phyloP scores from a whole-genome alignment of 2,888 invertebrate species.

The Caenorhabditis wallacei region DNA sequence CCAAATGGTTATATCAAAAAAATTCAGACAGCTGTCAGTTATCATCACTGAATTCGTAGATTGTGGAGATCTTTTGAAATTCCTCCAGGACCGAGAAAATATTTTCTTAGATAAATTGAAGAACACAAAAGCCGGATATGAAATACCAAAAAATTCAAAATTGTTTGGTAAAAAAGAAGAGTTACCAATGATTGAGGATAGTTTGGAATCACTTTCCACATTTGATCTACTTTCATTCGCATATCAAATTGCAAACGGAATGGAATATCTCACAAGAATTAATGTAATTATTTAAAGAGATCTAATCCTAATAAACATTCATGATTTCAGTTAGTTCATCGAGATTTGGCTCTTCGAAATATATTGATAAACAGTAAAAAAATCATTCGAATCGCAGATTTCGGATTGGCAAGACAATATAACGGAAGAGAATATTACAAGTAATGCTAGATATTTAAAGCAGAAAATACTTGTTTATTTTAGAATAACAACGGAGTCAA shows the following conservation, averaged over 20 bases:
- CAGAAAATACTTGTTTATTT: neutral
- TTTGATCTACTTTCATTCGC: slow-evolving; percentile 92
- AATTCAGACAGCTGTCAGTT: neutral
- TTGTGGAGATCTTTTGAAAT: neutral
- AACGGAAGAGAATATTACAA: slow-evolving; percentile 86
- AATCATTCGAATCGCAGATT: slow-evolving; percentile 97
- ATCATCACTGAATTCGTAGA: slow-evolving; percentile 10
- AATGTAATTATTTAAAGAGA: neutral
- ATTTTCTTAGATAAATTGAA: neutral
- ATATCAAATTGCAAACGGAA: slow-evolving; percentile 96
- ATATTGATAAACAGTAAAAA: slow-evolving; percentile 94
- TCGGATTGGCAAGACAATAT: slow-evolving; percentile 96
- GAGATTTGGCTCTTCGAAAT: slow-evolving; percentile 96
- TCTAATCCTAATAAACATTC: neutral
- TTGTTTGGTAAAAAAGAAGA: neutral
- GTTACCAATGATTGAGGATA: neutral
- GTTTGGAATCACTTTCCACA: slow-evolving; percentile 26
- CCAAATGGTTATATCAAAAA: too few relatives aligned
- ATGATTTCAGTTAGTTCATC: slow-evolving; percentile 87
- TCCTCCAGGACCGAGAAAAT: neutral
- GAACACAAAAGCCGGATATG: neutral
- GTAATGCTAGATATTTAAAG: slow-evolving; percentile 28
- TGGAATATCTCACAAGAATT: slow-evolving; percentile 94
- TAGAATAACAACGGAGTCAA: neutral
- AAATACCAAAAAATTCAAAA: neutral